Evolutionary conservation across 2,888 invertebrate species (phyloP), one percentile per base, ranked within the genome.

Genomic region (Orthonevra nobilis): DNA sequence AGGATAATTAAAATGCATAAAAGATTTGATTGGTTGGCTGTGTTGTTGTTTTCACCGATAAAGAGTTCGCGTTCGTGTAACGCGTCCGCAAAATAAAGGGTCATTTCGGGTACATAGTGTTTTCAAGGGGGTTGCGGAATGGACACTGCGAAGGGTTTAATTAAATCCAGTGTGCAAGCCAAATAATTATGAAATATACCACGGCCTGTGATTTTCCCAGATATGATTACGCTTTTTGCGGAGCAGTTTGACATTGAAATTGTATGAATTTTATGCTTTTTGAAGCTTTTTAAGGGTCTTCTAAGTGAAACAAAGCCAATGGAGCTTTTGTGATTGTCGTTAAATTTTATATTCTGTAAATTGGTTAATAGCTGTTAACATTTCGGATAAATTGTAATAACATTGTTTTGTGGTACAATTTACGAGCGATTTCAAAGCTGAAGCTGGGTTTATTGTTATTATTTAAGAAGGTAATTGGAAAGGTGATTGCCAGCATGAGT

Each of bases 1-100:
- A 72, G 64, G 52, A 66, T 77, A 72, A 77, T 77, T 72, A 72
- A 77, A 77, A 72, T 64, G 60, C 64, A 72, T 77, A 72, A 77
- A 77, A 77, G 58, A 77, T 64, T 72, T 70, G 58, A 72, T 72
- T 72, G 64, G 38, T 46, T 20, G 40, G 30, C 10, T 77, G 32
- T 32, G 50, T 42, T 60, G 48, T 52, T 34, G 15, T 19, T 44
- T 40, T 36, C 7, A 23, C 34, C 28, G 48, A 69, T 63, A 63
- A 40, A 54, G 50, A 5, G 5, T n/a, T n/a, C n/a, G n/a, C n/a
- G n/a, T n/a, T n/a, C n/a, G 23, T 34, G 48, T 50, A 52, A 52
- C 60, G 46, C 52, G 38, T 32, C 15, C 15, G 19, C 26, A 44
- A 26, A 52, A 26, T 36, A 17, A 12, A 23, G 28, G 30, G 44